Evolutionary conservation across 2,113 vertebrate species (phyloP).

Genomic region (Tichodroma muraria): DNA sequence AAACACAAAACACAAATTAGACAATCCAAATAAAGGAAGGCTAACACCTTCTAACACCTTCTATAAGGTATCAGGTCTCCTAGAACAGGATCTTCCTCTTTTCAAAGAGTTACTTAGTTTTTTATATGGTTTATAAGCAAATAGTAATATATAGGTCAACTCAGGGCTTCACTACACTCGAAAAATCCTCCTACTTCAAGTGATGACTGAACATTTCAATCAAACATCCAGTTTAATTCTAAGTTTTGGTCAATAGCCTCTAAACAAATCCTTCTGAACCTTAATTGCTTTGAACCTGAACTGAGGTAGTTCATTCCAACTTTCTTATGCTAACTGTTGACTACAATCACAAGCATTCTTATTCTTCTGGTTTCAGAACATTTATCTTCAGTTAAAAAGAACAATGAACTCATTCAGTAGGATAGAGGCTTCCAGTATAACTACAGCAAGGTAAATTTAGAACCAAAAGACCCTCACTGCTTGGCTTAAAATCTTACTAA

Average conservation of each 20-base stretch:
- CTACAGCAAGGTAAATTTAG: neutral
- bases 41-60: neutral
- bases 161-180: neutral
- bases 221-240: neutral
- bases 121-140: neutral
- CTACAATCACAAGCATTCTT: neutral
- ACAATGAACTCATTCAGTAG: neutral
- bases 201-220: neutral
- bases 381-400: neutral
- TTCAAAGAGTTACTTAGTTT: neutral
- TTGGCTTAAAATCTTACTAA: neutral
- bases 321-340: neutral
- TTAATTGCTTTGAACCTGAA: neutral
- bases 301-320: neutral
- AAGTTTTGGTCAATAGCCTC: neutral
- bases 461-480: neutral
- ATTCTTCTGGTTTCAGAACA: neutral
- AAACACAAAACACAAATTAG: neutral
- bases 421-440: neutral
- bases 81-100: neutral
- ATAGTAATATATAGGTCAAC: neutral
- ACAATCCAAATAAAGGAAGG: neutral
- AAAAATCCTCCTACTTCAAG: neutral
- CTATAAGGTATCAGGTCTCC: neutral
- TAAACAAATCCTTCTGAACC: neutral